Conservation (phyloP, 2,888 invertebrate genomes). For the Pseudolycoriella hygida region DNA sequence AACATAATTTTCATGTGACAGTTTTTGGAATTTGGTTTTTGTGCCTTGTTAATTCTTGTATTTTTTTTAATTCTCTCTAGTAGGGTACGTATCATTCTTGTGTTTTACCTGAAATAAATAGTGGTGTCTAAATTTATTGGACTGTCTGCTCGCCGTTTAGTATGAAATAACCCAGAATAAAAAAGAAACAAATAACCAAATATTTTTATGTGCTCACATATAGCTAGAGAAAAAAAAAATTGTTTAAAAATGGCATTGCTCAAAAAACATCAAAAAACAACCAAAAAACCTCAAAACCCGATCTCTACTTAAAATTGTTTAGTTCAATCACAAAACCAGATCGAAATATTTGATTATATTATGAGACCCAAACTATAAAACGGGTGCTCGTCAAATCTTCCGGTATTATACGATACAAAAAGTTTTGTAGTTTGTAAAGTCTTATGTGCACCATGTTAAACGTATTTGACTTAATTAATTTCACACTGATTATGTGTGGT, state of each 20-base stretch:
- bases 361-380: background rate
- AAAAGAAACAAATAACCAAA: background rate
- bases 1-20: background rate
- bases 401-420: background rate
- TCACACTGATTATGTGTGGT: conserved; percentile 1
- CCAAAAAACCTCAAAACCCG: too few relatives aligned
- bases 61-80: background rate
- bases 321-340: background rate
- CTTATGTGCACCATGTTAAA: background rate
- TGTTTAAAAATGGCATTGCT: too few relatives aligned
- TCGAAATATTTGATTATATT: background rate
- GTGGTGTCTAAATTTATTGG: conserved; percentile 1
- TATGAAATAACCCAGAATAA: background rate
- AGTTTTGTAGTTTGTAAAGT: too few relatives aligned
- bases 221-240: background rate
- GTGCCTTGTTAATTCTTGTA: background rate
- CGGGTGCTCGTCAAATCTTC: background rate
- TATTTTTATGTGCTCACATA: too few relatives aligned
- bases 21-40: background rate
- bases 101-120: conserved; percentile 1
- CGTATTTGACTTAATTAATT: background rate
- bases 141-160: background rate
- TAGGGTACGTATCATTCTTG: background rate
- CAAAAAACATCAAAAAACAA: too few relatives aligned
- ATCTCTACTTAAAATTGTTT: background rate